Evolutionary conservation across 2,113 vertebrate species (phyloP).

Genomic region (Pseudonaja textilis): DNA sequence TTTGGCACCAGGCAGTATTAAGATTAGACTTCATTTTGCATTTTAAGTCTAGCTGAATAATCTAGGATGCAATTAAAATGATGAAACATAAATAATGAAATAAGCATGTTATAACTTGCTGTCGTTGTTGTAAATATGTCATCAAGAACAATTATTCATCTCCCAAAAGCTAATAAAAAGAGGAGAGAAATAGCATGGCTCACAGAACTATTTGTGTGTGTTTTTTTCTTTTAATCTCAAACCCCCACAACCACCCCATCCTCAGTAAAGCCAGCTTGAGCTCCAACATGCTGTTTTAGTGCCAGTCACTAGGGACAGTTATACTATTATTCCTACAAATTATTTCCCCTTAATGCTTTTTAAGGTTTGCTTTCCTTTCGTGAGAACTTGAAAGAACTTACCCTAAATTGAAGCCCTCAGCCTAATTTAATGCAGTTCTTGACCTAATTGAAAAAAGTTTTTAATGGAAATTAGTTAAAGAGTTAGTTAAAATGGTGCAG

Average conservation of each 20-base stretch:
- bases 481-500: not conserved
- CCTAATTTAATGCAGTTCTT: not conserved
- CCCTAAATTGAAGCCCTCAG: not conserved
- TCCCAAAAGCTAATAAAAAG: conserved; percentile 63
- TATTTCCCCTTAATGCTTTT: not conserved
- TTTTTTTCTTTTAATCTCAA: conserved; percentile 45
- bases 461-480: not conserved
- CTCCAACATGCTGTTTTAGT: conserved; percentile 34
- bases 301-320: conserved; percentile 32
- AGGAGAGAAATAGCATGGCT: conserved; percentile 33
- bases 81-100: conserved; percentile 64
- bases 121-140: conserved; percentile 49
- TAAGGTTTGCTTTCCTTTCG: not conserved
- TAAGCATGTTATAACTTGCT: conserved; percentile 58
- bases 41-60: conserved; percentile 61
- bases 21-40: conserved; percentile 34
- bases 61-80: conserved; percentile 53
- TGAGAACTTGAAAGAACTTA: conserved; percentile 13
- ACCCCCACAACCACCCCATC: not conserved
- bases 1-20: conserved; percentile 48
- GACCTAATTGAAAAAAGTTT: not conserved
- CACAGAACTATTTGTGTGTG: not conserved
- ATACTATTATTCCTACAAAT: not conserved
- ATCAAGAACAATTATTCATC: conserved; percentile 50
- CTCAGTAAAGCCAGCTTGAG: conserved; percentile 33